These are phyloP conservation scores for Notocelia uddmanniana DNA, from an alignment of 2,888 invertebrate species.

Conservation along the genomic window DNA sequence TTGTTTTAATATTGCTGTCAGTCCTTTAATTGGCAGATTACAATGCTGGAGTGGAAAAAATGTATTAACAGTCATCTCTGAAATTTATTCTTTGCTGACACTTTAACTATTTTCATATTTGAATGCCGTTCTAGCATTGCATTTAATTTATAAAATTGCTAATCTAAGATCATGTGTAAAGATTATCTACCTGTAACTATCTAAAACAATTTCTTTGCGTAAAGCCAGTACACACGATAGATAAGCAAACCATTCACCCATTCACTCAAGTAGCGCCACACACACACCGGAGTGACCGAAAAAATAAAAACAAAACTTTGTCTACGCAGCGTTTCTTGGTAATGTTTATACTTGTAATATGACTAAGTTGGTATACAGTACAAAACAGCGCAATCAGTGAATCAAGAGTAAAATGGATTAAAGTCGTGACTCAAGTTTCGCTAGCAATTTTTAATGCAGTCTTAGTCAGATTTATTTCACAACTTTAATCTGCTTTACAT, in stretches of 20 bases:
- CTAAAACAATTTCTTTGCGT: neutral
- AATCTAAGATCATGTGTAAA: too few species aligned
- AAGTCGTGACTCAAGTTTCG: constrained; percentile 37
- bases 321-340: neutral
- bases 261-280: constrained; percentile 22
- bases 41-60: too few species aligned
- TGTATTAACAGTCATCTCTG: too few species aligned
- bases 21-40: too few species aligned
- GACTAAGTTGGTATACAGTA: constrained; percentile 32
- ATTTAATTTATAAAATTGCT: neutral
- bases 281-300: neutral
- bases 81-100: too few species aligned
- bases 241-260: constrained; percentile 18
- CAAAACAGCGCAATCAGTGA: constrained; percentile 37
- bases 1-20: too few species aligned
- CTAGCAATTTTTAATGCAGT: constrained; percentile 3
- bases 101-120: too few species aligned
- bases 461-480: constrained; percentile 28
- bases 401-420: constrained; percentile 42
- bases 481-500: neutral
- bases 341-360: constrained; percentile 32
- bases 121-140: too few species aligned
- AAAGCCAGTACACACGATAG: constrained; percentile 4
- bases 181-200: neutral
- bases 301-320: neutral